Base-by-base conservation (phyloP, 2,797 vertebrate genomes). In the Cuculus canorus region DNA sequence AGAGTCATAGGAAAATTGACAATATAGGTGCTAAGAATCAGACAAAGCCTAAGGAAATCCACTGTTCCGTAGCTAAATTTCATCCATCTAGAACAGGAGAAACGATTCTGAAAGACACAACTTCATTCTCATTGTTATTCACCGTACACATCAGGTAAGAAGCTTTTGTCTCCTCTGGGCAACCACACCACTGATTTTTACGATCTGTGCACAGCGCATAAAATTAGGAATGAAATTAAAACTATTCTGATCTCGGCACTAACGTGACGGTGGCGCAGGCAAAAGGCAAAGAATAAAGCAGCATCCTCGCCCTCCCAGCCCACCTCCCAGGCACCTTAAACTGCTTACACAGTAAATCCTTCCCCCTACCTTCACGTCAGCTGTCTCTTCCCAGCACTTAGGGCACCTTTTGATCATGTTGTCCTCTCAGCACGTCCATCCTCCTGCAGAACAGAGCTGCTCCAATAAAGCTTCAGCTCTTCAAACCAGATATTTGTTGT, bases 371-470 rank as follows among this genome's bases (percentile, higher is more conserved):
- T 56, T 43, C 11, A 0, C 0, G 1, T 28, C 10, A 3, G 54
- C 45, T 33, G 17, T 8, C 2, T 9, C 39, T 11, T 13, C 64
- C n/a, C 71, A 60, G 52, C 33, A 2, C 35, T 37, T 3, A 0
- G 2, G 43, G 70, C 19, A 27, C 15, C 69, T 92, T 25, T 39
- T 32, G 54, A 3, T 45, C 0, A 0, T 0, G 5, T 3, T 35
- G 39, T 19, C 33, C 71, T 72, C 63, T 8, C 61, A 14, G 39
- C 7, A 5, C 0, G 4, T 37, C 54, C 64, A 35, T 7, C 37
- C 2, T 1, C 59, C 4, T 43, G 22, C 66, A 8, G 17, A 53
- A 1, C 35, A 24, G 41, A 77, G 41, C 27, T 57, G 57, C 37
- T 39, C 21, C 50, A 15, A 2, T 1, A 6, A 52, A 39, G 27